These are phyloP conservation scores for Heteractis magnifica DNA, from an alignment of 92 coral and sea anemone species.

Conservation along the genomic window DNA sequence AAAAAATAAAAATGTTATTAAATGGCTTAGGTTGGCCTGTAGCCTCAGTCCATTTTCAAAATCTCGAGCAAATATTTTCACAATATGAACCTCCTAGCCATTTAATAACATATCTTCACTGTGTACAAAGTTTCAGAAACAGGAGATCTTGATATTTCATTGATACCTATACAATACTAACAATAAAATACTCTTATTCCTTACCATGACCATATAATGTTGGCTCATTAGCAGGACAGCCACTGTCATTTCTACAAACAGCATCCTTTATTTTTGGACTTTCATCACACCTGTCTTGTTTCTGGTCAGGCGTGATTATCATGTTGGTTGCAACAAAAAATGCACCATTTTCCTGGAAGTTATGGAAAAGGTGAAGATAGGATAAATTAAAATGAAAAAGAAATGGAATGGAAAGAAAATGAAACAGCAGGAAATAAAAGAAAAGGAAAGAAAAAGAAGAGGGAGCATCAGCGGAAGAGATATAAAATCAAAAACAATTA, in stretches of 20 bases:
- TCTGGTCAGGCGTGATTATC: constrained; percentile 92
- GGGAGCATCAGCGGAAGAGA: too few relatives aligned
- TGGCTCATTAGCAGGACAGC: constrained; percentile 61
- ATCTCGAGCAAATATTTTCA: too few relatives aligned
- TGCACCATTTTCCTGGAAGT: constrained; percentile 74
- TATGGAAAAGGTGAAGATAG: not conserved
- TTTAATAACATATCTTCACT: too few relatives aligned
- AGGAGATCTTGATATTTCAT: too few relatives aligned
- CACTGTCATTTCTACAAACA: constrained; percentile 50
- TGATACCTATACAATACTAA: not conserved
- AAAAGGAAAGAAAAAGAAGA: not conserved
- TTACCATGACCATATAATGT: constrained; percentile 79
- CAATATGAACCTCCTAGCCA: too few relatives aligned
- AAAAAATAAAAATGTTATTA: too few relatives aligned
- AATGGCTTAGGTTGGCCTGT: too few relatives aligned
- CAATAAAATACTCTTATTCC: not conserved
- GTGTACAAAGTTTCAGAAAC: too few relatives aligned
- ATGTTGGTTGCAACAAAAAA: constrained; percentile 93
- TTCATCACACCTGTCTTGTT: constrained; percentile 81
- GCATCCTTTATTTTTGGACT: constrained; percentile 46
- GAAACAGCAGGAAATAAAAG: not conserved
- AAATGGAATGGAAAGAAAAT: not conserved
- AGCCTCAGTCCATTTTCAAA: too few relatives aligned
- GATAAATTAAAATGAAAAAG: not conserved
- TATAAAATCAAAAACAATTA: too few relatives aligned